Evolutionary conservation across 2,113 vertebrate species (phyloP).

Genomic region (Albula glossodonta): DNA sequence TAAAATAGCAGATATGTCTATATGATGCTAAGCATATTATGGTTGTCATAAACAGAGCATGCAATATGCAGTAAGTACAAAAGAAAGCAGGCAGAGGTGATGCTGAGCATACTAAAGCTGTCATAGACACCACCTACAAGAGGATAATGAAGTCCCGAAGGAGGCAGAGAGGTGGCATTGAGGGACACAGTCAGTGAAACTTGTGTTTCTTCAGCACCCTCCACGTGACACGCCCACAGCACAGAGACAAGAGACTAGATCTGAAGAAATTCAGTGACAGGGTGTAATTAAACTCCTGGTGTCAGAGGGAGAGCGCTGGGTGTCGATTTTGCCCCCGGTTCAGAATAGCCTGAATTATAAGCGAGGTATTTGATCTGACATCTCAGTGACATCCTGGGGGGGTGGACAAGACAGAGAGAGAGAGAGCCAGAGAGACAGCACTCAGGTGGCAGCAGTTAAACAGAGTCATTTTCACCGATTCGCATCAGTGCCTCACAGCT

Average conservation of each 20-base stretch:
- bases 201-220: neutral
- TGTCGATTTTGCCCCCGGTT: slow-evolving; percentile 12
- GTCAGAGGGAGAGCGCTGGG: neutral
- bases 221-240: slow-evolving; percentile 4
- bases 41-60: neutral
- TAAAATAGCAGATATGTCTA: too few species aligned
- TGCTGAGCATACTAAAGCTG: neutral
- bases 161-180: neutral
- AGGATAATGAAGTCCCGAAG: neutral
- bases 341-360: slow-evolving; percentile 10
- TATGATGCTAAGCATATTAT: neutral
- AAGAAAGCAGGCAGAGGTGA: neutral
- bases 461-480: neutral
- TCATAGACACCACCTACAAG: neutral
- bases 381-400: neutral
- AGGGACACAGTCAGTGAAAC: neutral
- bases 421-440: neutral
- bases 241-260: neutral
- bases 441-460: neutral
- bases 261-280: slow-evolving; percentile 10
- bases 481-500: neutral
- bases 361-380: slow-evolving; percentile 13
- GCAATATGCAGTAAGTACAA: neutral
- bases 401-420: neutral
- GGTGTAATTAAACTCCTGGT: neutral